A percentile compares a stretch with the other conserved stretches of the same genome.
Conservation (phyloP, 2,888 invertebrate species). For the Auanema sp. region DNA sequence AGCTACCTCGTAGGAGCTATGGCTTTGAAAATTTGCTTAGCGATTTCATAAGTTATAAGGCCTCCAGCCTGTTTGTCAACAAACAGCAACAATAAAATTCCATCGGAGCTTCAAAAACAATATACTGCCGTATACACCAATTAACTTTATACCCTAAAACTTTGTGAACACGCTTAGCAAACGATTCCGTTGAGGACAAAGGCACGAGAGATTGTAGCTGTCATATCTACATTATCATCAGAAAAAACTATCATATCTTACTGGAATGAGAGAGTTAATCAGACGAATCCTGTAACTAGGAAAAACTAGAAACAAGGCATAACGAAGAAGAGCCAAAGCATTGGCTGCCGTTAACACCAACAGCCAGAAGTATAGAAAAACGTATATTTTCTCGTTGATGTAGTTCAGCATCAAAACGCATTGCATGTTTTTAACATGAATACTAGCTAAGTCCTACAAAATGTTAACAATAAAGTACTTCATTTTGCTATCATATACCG, state of each 20-base stretch:
- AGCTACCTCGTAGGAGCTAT: no score
- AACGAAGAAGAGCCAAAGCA: constrained; percentile 18
- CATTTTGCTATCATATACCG: constrained; percentile 5
- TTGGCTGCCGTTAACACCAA: constrained; percentile 25
- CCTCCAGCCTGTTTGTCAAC: not conserved
- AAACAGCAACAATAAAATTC: constrained; percentile 9
- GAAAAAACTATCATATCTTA: no score
- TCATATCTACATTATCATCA: no score
- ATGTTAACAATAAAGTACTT: not conserved
- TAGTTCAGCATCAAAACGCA: constrained; percentile 41
- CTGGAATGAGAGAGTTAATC: constrained; percentile 18
- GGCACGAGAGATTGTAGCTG: no score
- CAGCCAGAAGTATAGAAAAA: constrained; percentile 43
- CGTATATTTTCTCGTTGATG: constrained; percentile 38
- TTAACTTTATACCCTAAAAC: no score
- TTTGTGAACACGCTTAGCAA: no score
- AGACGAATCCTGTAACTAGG: constrained; percentile 13
- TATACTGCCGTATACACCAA: not conserved
- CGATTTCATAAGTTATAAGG: constrained; percentile 1
- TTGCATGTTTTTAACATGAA: constrained; percentile 21
- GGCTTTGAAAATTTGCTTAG: not conserved
- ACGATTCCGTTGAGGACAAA: no score
- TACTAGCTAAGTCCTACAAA: constrained; percentile 6
- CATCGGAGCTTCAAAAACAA: constrained; percentile 2
- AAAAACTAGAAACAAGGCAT: constrained; percentile 14